Base-by-base conservation (phyloP, 2,888 invertebrate species). In the Mylabris sibirica region DNA sequence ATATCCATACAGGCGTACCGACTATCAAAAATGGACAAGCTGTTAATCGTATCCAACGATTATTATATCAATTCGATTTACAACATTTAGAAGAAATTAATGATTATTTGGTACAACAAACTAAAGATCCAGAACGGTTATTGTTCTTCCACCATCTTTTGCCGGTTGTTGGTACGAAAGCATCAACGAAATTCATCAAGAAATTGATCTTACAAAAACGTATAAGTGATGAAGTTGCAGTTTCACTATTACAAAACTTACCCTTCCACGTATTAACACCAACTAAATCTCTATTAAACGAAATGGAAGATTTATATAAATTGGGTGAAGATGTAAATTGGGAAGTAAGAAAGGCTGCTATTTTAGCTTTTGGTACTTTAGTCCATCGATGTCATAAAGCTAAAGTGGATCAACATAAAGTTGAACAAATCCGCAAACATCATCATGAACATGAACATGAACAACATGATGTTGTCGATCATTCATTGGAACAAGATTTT, bases 131-230 rank as follows among this genome's bases (percentile, higher is more conserved):
- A n/a, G 67, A 73, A 57, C 24, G 70, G 20, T 64, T 70, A 11
- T 30, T 70, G 60, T 79, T 87, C 24, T 87, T 86, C 72, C 76
- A 86, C 64, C 80, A 84, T 66, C 76, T 87, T 64, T 69, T 88
- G n/a, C 86, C 87, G 1, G 79, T 85, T 68, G 82, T 86, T 24
- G 88, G 88, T 14, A 86, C 87, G 5, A 75, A 79, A 49, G 84
- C 84, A 3, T 81, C 85, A 0, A 81, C 82, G 38, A 73, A 82
- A 24, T 84, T 87, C 61, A 82, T 84, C 11, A 78, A 81, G 65
- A 81, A 85, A 64, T 72, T 86, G 5, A 78, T 87, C 1, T 79
- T 78, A 17, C 73, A 80, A 6, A 77, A 81, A 24, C 78, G 81
- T 66, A 75, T 87, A 2, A 74, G 81, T 8, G 80, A 81, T 9